Evolutionary conservation across 2,113 vertebrate genomes (phyloP).

Genomic region (Myotis davidii): DNA sequence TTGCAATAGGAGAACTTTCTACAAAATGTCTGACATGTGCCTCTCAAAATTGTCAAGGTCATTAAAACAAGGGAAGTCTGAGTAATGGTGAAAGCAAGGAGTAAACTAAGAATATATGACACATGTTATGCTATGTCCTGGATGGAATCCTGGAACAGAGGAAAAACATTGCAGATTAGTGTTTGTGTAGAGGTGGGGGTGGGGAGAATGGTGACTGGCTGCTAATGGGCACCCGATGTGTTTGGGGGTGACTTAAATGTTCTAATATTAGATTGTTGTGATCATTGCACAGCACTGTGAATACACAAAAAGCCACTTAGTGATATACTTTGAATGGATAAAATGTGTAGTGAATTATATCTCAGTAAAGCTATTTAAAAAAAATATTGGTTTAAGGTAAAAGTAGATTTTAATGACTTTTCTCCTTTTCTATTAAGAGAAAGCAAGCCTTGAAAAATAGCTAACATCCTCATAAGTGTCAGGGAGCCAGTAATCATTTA

Average conservation of each 20-base stretch:
- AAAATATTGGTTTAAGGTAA: neutral
- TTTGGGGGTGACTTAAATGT: neutral
- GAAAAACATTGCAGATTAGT: neutral
- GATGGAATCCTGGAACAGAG: neutral
- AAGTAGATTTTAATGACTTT: neutral
- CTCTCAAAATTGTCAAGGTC: neutral
- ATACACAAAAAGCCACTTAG: neutral
- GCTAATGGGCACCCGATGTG: neutral
- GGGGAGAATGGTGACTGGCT: neutral
- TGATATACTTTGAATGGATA: neutral
- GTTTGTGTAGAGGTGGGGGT: neutral
- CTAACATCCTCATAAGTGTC: neutral
- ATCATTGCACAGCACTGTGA: neutral
- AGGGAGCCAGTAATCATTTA: neutral
- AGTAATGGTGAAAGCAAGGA: neutral
- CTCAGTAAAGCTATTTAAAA: neutral
- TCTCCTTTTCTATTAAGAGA: neutral
- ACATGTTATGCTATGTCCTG: neutral
- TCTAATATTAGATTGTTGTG: neutral
- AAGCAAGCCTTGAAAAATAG: neutral
- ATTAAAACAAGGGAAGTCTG: neutral
- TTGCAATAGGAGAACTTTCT: neutral
- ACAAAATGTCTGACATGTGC: neutral
- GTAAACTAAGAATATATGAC: neutral
- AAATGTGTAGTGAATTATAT: neutral